Conservation (phyloP, 1,140 invertebrate genomes). For the Mylabris phalerata region DNA sequence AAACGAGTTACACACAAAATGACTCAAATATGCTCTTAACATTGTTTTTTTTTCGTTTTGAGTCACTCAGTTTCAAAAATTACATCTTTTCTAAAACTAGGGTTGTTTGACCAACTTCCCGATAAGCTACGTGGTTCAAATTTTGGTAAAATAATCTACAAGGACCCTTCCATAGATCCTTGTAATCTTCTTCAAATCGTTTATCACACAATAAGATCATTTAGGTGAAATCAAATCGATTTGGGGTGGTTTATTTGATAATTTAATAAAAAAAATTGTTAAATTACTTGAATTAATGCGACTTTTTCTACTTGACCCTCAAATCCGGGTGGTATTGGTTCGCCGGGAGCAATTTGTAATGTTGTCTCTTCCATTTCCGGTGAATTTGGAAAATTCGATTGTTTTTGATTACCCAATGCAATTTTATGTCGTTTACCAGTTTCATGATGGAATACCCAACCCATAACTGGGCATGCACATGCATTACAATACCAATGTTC, state of each 20-base stretch:
- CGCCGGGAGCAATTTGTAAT: slow-evolving; percentile 51
- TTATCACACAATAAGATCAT: too few species aligned
- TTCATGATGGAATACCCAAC: slow-evolving; percentile 38
- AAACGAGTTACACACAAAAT: too few species aligned
- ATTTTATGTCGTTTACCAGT: slow-evolving; percentile 32
- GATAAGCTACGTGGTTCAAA: too few species aligned
- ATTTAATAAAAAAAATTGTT: slow-evolving; percentile 28
- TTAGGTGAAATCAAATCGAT: too few species aligned
- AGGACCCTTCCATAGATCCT: too few species aligned
- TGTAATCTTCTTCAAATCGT: too few species aligned
- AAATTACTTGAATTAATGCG: slow-evolving; percentile 49
- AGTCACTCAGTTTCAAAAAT: too few species aligned
- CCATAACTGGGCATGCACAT: slow-evolving; percentile 38
- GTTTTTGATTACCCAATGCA: slow-evolving; percentile 4
- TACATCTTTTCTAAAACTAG: not conserved
- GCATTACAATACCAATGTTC: slow-evolving; percentile 39
- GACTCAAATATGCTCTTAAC: too few species aligned
- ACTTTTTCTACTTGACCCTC: slow-evolving; percentile 53
- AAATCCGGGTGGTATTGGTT: slow-evolving; percentile 64
- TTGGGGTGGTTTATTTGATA: too few species aligned
- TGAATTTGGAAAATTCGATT: slow-evolving; percentile 5
- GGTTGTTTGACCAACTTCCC: too few species aligned
- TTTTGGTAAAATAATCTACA: too few species aligned
- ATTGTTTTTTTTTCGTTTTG: too few species aligned
- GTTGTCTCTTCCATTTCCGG: slow-evolving; percentile 6